Evolutionary conservation across 2,113 vertebrate genomes (phyloP).

Genomic region (Hassar affinis): DNA sequence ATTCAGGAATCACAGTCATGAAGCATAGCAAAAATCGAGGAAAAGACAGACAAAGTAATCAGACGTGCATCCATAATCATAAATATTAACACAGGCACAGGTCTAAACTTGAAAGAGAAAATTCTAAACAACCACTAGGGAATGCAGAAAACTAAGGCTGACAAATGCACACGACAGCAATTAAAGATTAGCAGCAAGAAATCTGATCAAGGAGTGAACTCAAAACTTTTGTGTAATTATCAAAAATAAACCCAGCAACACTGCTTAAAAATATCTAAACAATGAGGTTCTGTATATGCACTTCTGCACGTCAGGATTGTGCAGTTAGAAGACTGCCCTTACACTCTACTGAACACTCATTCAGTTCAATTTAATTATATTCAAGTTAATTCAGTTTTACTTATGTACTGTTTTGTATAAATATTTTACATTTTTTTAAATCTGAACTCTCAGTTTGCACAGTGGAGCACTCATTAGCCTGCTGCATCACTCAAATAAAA

Average conservation of each 20-base stretch:
- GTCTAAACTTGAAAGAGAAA: not conserved
- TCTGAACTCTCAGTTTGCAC: not conserved
- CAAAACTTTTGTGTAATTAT: not conserved
- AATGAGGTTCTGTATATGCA: not conserved
- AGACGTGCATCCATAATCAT: not conserved
- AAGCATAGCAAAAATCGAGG: not conserved
- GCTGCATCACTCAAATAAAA: not conserved
- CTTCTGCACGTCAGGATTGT: not conserved
- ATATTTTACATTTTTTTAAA: not conserved
- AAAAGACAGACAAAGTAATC: not conserved
- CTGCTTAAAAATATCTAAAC: not conserved
- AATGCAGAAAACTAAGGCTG: not conserved
- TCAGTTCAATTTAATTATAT: no score
- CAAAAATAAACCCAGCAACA: not conserved
- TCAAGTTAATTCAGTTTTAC: no score
- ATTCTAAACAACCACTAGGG: not conserved
- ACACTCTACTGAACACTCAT: not conserved
- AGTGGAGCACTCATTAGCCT: not conserved
- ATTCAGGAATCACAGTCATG: not conserved
- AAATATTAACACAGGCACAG: not conserved
- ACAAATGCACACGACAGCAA: not conserved
- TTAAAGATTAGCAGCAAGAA: not conserved
- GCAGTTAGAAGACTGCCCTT: not conserved
- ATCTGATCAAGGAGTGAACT: not conserved
- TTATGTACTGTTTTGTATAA: no score